Evolutionary conservation across 2,888 invertebrate species (phyloP), one percentile per base, ranked within the genome.

Genomic region (Erebia epiphron): DNA sequence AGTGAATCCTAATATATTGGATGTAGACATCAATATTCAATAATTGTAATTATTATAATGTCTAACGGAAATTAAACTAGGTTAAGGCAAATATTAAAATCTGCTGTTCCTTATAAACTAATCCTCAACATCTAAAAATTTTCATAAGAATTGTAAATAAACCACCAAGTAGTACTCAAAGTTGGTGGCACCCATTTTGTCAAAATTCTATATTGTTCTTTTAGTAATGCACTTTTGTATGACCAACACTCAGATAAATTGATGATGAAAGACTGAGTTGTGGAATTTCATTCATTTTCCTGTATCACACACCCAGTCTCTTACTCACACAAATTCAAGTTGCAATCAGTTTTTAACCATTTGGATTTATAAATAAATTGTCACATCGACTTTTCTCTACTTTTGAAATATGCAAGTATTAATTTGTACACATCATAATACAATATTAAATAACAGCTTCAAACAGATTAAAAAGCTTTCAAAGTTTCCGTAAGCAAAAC

Each of bases 271-370:
- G 61, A 16, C 16, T n/a, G n/a, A 4, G 9, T 60, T 60, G 5
- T 49, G 62, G 62, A 62, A 62, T 62, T 46, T 49, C 46, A 62
- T 62, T 46, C 62, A 49, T 49, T 62, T 62, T 62, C 46, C 62
- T 46, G 46, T 62, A 46, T 60, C 26, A 41, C 62, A 62, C 62
- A 62, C 62, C 46, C 46, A 62, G 1, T 43, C 18, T 46, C 21
- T 62, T 62, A 62, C 46, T 62, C 62, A 62, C 18, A 10, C 43
- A 10, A 61, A 46, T 18, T 46, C n/a, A 16, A 26, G n/a, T 58
- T 14, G 14, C 7, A 3, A 57, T 57, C 14, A 57, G 0, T 14
- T 57, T 43, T 26, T 3, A 26, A 3, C 4, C 26, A 26, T 26
- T 26, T 26, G 0, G 4, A 35, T 35, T 35, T 35, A 35, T 35